Conservation (phyloP, 2,113 vertebrate genomes). For the Mobula birostris region DNA sequence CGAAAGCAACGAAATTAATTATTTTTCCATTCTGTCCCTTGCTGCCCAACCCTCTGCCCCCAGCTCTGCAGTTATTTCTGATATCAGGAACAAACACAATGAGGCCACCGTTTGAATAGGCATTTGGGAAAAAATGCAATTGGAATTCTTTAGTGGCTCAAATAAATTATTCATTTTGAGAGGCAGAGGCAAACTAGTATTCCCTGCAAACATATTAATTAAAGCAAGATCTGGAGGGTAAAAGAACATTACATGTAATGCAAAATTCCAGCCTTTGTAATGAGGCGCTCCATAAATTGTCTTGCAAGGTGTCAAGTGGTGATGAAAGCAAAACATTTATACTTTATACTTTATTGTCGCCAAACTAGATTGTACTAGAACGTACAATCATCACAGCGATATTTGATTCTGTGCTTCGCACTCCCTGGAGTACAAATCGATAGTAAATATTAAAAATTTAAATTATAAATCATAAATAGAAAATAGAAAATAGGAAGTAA, state of each 20-base stretch:
- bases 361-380: too few relatives aligned
- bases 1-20: not conserved
- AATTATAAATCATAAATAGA: too few relatives aligned
- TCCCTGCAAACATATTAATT: not conserved
- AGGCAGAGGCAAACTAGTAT: not conserved
- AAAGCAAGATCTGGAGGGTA: not conserved
- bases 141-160: not conserved
- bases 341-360: too few relatives aligned
- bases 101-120: not conserved
- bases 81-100: not conserved
- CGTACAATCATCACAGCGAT: too few relatives aligned
- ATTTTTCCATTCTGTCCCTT: not conserved
- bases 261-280: not conserved
- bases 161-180: constrained; percentile 1
- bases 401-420: too few relatives aligned
- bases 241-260: not conserved
- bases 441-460: too few relatives aligned
- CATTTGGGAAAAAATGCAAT: not conserved
- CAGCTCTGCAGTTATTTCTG: not conserved
- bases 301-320: not conserved
- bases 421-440: too few relatives aligned
- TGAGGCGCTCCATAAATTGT: not conserved
- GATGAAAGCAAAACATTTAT: not conserved
- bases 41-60: not conserved
- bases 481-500: too few relatives aligned